Conservation (phyloP, 2,113 vertebrate species). For the Euleptes europaea region DNA sequence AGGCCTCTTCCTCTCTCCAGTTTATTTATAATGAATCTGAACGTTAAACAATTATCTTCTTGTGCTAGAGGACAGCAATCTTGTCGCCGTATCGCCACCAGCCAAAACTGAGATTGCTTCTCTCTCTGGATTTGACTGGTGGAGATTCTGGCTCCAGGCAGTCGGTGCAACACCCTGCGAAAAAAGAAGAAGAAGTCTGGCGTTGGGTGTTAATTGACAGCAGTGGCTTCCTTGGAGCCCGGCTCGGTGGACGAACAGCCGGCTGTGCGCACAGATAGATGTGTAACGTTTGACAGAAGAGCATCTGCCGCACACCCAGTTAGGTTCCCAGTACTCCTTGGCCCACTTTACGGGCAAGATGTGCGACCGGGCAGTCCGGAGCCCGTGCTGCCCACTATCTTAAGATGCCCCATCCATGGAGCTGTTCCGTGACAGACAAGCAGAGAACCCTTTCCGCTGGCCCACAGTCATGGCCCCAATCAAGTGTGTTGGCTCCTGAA, state of each 20-base stretch:
- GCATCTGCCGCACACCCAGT: not conserved
- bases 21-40: not conserved
- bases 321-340: not conserved
- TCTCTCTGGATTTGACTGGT: not conserved
- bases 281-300: slow-evolving; percentile 3
- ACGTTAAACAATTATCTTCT: not conserved
- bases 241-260: not conserved
- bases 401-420: no score
- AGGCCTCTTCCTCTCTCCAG: not conserved
- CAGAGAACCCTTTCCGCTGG: not conserved
- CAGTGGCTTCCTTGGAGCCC: not conserved
- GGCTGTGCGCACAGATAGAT: not conserved
- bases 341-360: not conserved
- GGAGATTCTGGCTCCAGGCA: not conserved
- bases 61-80: not conserved
- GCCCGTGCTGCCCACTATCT: no score
- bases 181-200: not conserved
- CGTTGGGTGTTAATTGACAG: not conserved
- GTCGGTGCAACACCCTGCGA: not conserved
- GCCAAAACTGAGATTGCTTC: not conserved
- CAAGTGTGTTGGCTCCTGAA: not conserved
- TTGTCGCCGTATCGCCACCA: not conserved
- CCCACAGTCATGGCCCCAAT: not conserved
- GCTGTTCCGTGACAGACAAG: no score
- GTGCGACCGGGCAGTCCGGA: no score